A percentile compares a stretch with the other conserved stretches of the same genome.
Evolutionary conservation across 2,888 invertebrate species (phyloP).

Genomic region (Nasonia oneida): DNA sequence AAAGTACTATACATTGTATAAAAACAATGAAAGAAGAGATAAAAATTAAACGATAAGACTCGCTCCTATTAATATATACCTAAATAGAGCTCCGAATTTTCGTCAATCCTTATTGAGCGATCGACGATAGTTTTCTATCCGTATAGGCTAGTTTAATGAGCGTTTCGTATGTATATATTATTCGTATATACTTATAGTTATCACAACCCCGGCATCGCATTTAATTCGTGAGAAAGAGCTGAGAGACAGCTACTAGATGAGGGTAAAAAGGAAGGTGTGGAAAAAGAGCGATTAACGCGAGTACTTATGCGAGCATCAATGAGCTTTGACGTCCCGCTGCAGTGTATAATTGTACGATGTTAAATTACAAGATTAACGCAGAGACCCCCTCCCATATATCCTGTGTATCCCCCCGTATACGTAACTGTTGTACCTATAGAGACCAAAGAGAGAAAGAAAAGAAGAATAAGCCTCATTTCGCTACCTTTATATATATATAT

Average conservation of each 20-base stretch:
- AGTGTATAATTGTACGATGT: slow-evolving; percentile 7
- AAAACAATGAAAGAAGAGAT: slow-evolving; percentile 10
- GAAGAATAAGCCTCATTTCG: not conserved
- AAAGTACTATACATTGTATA: slow-evolving; percentile 43
- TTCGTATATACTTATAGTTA: not conserved
- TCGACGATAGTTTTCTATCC: slow-evolving; percentile 48
- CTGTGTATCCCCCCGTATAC: not conserved
- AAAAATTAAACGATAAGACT: not conserved
- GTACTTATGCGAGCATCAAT: not conserved
- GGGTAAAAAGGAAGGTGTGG: not conserved
- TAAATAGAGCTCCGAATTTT: not conserved
- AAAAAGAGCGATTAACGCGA: not conserved
- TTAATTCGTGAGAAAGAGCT: not conserved
- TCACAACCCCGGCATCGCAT: not conserved
- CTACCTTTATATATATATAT: slow-evolving; percentile 28
- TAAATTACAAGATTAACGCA: not conserved
- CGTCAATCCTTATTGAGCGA: slow-evolving; percentile 28
- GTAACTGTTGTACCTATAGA: slow-evolving; percentile 2
- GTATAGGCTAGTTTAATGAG: slow-evolving; percentile 18
- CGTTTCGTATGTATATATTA: slow-evolving; percentile 22
- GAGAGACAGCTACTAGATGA: not conserved
- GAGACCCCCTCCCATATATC: not conserved
- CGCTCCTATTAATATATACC: not conserved
- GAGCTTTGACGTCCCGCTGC: slow-evolving; percentile 22
- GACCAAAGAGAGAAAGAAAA: not conserved